Evolutionary conservation across 2,888 invertebrate genomes (phyloP).

Genomic region (Temnothorax rugatulus): DNA sequence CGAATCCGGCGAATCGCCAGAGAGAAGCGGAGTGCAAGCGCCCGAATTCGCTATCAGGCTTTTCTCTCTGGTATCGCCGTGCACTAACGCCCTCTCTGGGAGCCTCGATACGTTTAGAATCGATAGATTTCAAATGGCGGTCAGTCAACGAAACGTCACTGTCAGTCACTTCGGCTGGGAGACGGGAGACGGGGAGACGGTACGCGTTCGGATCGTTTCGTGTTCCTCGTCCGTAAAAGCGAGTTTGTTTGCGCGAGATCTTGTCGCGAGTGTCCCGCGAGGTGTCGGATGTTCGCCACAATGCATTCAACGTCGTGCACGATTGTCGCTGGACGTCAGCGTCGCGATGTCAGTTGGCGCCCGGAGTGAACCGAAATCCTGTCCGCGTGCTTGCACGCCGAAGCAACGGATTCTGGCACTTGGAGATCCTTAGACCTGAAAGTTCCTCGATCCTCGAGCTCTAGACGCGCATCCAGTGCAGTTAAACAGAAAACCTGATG

Average conservation of each 20-base stretch:
- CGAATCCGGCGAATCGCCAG: too few species aligned
- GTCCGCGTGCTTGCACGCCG: neutral
- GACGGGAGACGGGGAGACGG: too few species aligned
- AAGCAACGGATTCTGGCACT: neutral
- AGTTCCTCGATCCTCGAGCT: neutral
- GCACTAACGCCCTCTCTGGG: slow-evolving; percentile 3
- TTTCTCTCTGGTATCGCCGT: neutral
- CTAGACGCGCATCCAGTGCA: neutral
- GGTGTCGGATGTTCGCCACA: neutral
- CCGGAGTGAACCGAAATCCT: neutral
- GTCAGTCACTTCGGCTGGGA: too few species aligned
- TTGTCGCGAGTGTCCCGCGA: neutral
- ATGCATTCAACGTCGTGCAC: neutral
- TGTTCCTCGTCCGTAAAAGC: neutral
- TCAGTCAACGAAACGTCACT: neutral
- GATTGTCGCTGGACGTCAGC: neutral
- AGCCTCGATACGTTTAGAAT: slow-evolving; percentile 7
- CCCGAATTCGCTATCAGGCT: too few species aligned
- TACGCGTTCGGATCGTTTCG: neutral
- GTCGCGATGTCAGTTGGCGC: neutral
- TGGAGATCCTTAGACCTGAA: neutral
- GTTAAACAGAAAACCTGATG: neutral
- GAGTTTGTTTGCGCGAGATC: neutral
- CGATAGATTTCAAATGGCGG: slow-evolving; percentile 13
- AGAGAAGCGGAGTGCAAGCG: too few species aligned